A percentile compares a stretch with the other conserved stretches of the same genome.
Conservation (phyloP, 2,113 vertebrate species). For the Nycticryphes semicollaris region DNA sequence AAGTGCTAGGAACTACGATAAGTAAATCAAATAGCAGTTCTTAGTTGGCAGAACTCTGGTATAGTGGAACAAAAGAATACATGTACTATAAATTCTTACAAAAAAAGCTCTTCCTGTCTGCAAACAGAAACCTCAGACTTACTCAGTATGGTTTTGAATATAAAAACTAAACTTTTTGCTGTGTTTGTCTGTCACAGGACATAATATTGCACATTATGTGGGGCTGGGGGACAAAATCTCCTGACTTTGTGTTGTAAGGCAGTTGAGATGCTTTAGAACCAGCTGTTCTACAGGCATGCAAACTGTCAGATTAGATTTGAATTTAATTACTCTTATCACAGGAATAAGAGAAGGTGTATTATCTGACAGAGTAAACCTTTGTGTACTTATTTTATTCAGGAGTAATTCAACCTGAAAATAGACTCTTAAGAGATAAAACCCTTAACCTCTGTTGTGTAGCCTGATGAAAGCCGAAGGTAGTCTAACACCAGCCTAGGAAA, state of each 20-base stretch:
- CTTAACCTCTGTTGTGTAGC: neutral
- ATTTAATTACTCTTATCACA: neutral
- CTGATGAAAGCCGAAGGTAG: neutral
- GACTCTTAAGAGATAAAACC: neutral
- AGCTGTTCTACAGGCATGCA: neutral
- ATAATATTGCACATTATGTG: accelerated
- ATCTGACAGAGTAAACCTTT: neutral
- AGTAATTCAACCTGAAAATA: neutral
- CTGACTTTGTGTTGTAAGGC: neutral
- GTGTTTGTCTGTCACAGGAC: neutral
- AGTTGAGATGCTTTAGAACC: neutral
- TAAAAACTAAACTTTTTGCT: neutral
- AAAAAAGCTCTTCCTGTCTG: neutral
- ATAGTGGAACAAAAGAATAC: neutral
- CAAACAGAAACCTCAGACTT: neutral
- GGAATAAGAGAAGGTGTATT: neutral
- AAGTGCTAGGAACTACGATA: neutral
- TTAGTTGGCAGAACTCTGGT: neutral
- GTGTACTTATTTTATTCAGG: neutral
- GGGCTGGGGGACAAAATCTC: neutral
- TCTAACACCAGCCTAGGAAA: neutral
- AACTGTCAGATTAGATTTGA: neutral
- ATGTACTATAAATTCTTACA: neutral
- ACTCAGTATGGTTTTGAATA: neutral
- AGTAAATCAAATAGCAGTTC: neutral